Conservation (phyloP, 2,113 vertebrate genomes). For the Macrotus californicus region DNA sequence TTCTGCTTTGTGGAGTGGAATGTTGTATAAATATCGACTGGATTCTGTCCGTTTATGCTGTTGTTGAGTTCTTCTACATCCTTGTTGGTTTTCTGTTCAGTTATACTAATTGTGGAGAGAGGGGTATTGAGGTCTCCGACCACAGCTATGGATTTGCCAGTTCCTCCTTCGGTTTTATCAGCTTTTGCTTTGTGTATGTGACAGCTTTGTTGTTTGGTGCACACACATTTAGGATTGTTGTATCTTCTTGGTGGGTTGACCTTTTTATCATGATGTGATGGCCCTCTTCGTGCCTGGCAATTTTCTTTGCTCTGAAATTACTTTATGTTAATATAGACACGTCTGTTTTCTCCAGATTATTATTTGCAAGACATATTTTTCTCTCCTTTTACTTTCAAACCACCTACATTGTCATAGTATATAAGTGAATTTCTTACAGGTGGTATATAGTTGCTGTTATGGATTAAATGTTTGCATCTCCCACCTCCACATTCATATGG, state of each 20-base stretch:
- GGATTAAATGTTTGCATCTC: not conserved
- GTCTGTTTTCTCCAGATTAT: not conserved
- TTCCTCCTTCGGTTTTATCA: not conserved
- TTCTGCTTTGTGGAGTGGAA: not conserved
- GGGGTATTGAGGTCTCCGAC: not conserved
- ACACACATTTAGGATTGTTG: not conserved
- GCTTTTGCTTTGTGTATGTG: not conserved
- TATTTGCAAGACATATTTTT: not conserved
- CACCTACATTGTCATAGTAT: not conserved
- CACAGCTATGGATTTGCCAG: not conserved
- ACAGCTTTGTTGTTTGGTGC: not conserved
- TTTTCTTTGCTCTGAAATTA: constrained; percentile 12
- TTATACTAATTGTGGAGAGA: not conserved
- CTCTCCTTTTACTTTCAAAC: not conserved
- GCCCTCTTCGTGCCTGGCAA: not conserved
- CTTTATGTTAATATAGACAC: not conserved
- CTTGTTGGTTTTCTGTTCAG: not conserved
- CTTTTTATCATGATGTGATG: not conserved
- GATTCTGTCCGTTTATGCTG: not conserved
- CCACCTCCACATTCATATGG: not conserved
- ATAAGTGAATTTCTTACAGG: not conserved
- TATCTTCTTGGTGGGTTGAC: not conserved
- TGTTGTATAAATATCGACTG: not conserved
- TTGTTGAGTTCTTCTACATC: not conserved
- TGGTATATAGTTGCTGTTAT: not conserved